Base-by-base conservation (phyloP, 2,113 vertebrate genomes). In the Chlamydotis undulata region DNA sequence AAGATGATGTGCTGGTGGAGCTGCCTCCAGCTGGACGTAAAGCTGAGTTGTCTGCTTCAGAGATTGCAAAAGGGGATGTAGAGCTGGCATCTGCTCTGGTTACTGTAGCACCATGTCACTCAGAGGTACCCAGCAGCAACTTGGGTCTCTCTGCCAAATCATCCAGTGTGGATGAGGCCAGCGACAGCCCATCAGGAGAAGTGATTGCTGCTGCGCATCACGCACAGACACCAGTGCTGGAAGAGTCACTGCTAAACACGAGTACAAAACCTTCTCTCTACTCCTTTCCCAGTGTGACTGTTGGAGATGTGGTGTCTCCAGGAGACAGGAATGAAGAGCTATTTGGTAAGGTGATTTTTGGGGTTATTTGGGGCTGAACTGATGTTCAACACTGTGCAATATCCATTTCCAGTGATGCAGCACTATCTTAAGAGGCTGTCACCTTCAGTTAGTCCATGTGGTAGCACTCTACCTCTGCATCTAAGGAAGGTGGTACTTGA, bases 321-420 rank as follows among this genome's bases (percentile, higher is more conserved):
- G 80, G 14, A 81, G 87, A 84, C 53, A 59, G 24, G 14, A 22
- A 24, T 8, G 52, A 78, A 14, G 64, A 91, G 7, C 24, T 78
- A 29, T 69, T 75, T 47, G 97, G 97, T 97, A 95, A 96, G 91
- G 41, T 12, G 4, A 13, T 70, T 57, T 57, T 49, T 7, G 9
- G n/a, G 12, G 55, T 67, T 83, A 14, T 76, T 49, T 33, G 21
- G 47, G 61, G 61, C 24, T 90, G 65, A 85, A 9, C 35, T 82
- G 60, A 7, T 39, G 25, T 23, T 14, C 9, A 8, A 7, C 31
- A 9, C 22, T 19, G 22, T 25, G 26, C 43, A 52, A 5, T 37
- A 14, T 11, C 23, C 4, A 4, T 28, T 43, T 77, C 13, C 41
- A 70, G n/a, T 28, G 35, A 22, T n/a, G 50, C 26, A 57, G 19